Conservation (phyloP, 2,113 vertebrate species). For the Cheilinus undulatus region DNA sequence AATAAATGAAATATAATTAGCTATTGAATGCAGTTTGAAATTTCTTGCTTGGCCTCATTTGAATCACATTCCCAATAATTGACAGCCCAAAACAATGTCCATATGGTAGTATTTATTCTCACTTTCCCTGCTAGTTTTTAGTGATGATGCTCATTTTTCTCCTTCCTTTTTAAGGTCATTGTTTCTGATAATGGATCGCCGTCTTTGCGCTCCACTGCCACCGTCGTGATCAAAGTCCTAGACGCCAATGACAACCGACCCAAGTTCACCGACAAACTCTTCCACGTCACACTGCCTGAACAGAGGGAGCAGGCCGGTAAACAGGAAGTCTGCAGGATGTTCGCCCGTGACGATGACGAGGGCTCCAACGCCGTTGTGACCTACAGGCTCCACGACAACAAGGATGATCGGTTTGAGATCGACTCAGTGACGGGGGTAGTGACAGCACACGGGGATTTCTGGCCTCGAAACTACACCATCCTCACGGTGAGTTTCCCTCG, state of each 20-base stretch:
- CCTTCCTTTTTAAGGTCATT: slow-evolving; percentile 84
- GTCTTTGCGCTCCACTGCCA: slow-evolving; percentile 88
- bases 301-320: slow-evolving; percentile 48
- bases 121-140: too few species aligned
- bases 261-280: slow-evolving; percentile 91
- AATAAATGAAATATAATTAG: too few species aligned
- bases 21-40: too few species aligned
- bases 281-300: slow-evolving; percentile 89
- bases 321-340: slow-evolving; percentile 87
- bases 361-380: slow-evolving; percentile 88
- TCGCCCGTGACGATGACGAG: slow-evolving; percentile 89
- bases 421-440: slow-evolving; percentile 86
- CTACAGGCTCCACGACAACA: slow-evolving; percentile 87
- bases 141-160: neutral
- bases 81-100: too few species aligned
- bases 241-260: slow-evolving; percentile 94
- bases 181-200: slow-evolving; percentile 92
- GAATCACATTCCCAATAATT: too few species aligned
- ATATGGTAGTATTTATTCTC: too few species aligned
- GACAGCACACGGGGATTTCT: slow-evolving; percentile 85
- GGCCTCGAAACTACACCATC: slow-evolving; percentile 91
- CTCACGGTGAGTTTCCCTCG: slow-evolving; percentile 83
- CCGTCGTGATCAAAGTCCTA: slow-evolving; percentile 88
- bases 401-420: slow-evolving; percentile 84
- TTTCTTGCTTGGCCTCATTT: too few species aligned